Percentiles rank a stretch among this genome's conserved stretches.
Evolutionary conservation across 2,113 vertebrate species (phyloP).

Genomic region (Anarrhichthys ocellatus): DNA sequence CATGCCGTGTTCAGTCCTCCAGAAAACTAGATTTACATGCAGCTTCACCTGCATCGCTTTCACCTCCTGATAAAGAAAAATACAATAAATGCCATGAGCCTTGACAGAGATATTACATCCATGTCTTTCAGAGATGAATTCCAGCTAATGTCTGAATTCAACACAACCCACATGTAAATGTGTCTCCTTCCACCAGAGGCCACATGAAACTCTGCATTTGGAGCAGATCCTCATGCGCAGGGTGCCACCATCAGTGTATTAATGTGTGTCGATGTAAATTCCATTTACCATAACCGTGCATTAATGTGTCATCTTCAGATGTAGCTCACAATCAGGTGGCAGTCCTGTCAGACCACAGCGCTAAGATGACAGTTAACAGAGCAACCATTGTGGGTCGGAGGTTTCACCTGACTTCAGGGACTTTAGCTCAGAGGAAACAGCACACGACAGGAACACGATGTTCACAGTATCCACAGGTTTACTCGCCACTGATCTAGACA

Average conservation of each 20-base stretch:
- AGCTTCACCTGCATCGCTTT: background rate
- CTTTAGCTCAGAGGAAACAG: background rate
- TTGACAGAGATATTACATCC: background rate
- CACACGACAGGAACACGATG: background rate
- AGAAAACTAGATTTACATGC: conserved; percentile 11
- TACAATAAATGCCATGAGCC: background rate
- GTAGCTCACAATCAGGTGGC: background rate
- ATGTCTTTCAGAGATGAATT: conserved; percentile 19
- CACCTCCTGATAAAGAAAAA: conserved; percentile 6
- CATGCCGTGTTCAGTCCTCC: conserved; percentile 2
- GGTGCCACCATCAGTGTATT: background rate
- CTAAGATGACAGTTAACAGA: background rate
- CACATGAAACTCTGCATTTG: background rate
- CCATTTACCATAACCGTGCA: background rate
- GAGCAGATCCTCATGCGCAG: background rate
- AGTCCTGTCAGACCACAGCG: background rate
- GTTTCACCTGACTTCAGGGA: background rate
- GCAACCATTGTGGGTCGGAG: background rate
- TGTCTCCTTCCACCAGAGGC: conserved; percentile 1
- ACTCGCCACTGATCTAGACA: background rate
- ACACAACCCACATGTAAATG: background rate
- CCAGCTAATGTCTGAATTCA: background rate
- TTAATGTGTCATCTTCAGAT: background rate
- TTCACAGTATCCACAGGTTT: background rate
- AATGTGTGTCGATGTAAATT: background rate